Evolutionary conservation across 23 tunicate genomes (phyloP).

Genomic region (Ciona savignyi): DNA sequence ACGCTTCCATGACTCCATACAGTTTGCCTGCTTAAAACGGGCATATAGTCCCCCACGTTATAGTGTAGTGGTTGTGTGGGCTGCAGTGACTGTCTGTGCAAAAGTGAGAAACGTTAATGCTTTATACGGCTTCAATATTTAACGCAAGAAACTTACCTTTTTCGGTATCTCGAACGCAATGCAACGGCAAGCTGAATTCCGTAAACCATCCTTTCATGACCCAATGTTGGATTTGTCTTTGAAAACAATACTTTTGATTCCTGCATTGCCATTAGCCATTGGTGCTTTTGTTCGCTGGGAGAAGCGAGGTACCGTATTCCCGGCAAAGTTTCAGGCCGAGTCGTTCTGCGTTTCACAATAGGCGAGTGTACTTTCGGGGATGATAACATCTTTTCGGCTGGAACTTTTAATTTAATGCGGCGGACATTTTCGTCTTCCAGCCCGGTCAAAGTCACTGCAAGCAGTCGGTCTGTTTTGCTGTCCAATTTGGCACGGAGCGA

Average conservation of each 20-base stretch:
- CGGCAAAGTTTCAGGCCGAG: neutral
- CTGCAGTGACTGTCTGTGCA: neutral
- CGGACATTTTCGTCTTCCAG: slow-evolving; percentile 2
- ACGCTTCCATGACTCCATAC: slow-evolving; percentile 39
- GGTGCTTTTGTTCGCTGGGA: neutral
- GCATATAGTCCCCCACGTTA: slow-evolving; percentile 30
- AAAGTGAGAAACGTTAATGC: neutral
- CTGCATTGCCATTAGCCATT: neutral
- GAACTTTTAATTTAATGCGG: neutral
- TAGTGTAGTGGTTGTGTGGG: slow-evolving; percentile 6
- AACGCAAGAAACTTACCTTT: neutral
- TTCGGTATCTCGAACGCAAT: neutral
- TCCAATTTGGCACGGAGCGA: neutral
- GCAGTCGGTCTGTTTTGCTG: neutral
- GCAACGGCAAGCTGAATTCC: neutral
- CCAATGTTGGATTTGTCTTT: neutral
- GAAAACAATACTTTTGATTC: neutral
- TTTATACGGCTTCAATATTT: neutral
- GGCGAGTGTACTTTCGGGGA: neutral
- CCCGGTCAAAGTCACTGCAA: slow-evolving; percentile 6
- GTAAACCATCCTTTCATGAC: neutral
- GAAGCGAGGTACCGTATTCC: neutral
- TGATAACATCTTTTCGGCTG: neutral
- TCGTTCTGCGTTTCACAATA: neutral
- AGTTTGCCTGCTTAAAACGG: slow-evolving; percentile 26